A percentile compares a stretch with the other conserved stretches of the same genome.
Conservation (phyloP, 2,888 invertebrate genomes). For the Agrochola lota region DNA sequence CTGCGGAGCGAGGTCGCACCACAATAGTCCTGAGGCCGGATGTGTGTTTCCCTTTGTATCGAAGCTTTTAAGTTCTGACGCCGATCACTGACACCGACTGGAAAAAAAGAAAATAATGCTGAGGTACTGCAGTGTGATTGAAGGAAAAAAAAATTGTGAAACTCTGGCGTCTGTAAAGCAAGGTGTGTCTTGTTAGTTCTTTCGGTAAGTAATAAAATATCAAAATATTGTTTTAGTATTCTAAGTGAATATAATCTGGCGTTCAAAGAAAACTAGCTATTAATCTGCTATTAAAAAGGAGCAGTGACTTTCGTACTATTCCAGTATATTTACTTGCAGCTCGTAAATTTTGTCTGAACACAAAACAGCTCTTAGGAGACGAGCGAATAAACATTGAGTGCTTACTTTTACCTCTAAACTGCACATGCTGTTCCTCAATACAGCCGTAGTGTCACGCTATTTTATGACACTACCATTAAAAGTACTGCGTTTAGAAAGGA, state of each 20-base stretch:
- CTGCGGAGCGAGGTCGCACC: slow-evolving; percentile 53
- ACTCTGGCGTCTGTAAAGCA: no score
- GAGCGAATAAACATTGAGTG: slow-evolving; percentile 27
- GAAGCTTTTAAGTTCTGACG: slow-evolving; percentile 79
- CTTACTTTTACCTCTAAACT: slow-evolving; percentile 38
- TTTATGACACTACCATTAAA: slow-evolving; percentile 11
- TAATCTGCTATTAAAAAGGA: not conserved
- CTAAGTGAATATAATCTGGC: not conserved
- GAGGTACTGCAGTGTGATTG: not conserved
- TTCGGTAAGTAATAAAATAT: not conserved
- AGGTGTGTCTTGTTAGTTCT: not conserved
- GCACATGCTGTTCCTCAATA: slow-evolving; percentile 9
- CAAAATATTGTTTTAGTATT: not conserved
- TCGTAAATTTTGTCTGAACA: slow-evolving; percentile 53
- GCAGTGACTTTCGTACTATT: not conserved
- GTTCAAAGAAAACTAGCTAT: not conserved
- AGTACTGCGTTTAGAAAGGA: not conserved
- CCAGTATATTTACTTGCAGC: slow-evolving; percentile 15
- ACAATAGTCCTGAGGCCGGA: slow-evolving; percentile 80
- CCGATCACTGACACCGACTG: slow-evolving; percentile 73
- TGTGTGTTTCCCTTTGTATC: slow-evolving; percentile 80
- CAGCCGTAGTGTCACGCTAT: slow-evolving; percentile 10
- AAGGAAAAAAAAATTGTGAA: not conserved
- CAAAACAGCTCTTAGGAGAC: slow-evolving; percentile 50
- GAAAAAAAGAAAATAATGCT: slow-evolving; percentile 63